Evolutionary conservation across 1,140 invertebrate species (phyloP).

Genomic region (Calliphora vicina): DNA sequence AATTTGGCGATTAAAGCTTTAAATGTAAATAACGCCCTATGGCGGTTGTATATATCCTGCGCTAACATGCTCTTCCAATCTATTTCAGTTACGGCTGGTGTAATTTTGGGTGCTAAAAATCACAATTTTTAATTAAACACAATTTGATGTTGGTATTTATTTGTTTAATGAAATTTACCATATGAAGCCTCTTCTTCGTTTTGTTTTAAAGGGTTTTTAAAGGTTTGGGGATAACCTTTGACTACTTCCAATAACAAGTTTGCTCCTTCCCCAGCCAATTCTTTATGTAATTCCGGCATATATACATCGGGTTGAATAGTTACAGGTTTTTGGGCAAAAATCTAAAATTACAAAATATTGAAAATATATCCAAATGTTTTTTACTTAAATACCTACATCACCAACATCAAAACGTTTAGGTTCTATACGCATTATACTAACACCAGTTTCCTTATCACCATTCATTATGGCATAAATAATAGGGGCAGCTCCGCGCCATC

Average conservation of each 20-base stretch:
- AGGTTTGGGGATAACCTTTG: constrained; percentile 67
- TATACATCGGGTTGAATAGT: constrained; percentile 70
- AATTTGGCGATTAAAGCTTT: constrained; percentile 71
- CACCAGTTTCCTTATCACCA: constrained; percentile 83
- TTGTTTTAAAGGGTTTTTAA: constrained; percentile 70
- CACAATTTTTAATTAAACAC: not conserved
- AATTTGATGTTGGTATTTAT: not conserved
- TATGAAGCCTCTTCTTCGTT: constrained; percentile 70
- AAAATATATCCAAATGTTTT: not conserved
- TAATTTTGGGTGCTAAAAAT: constrained; percentile 77
- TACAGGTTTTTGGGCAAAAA: constrained; percentile 74
- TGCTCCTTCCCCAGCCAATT: constrained; percentile 75
- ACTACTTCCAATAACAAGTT: constrained; percentile 73
- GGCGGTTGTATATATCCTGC: constrained; percentile 70
- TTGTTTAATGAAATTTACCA: constrained; percentile 66
- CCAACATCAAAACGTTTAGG: constrained; percentile 90
- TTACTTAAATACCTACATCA: constrained; percentile 54
- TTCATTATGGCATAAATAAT: constrained; percentile 71
- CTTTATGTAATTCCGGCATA: constrained; percentile 72
- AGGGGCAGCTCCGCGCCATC: constrained; percentile 84
- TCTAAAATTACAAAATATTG: constrained; percentile 60
- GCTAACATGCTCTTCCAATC: constrained; percentile 72
- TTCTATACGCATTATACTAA: constrained; percentile 88
- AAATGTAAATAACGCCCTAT: constrained; percentile 72
- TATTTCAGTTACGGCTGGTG: constrained; percentile 67